Percentiles rank a stretch among this genome's conserved stretches.
Evolutionary conservation across 1,140 invertebrate genomes (phyloP).

Genomic region (Ips typographus): DNA sequence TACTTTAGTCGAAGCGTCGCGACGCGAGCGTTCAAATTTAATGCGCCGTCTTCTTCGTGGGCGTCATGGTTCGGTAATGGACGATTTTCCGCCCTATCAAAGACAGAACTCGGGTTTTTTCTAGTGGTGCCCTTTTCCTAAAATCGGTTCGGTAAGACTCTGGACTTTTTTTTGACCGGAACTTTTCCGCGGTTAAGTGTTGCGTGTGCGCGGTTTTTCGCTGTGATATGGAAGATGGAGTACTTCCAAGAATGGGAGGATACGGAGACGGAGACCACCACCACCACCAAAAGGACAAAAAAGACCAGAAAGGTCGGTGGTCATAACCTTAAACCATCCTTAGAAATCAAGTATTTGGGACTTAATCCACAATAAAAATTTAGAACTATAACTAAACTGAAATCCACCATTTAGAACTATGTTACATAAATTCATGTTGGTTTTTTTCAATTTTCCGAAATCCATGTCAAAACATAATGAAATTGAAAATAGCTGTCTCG

Average conservation of each 20-base stretch:
- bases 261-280: slow-evolving; percentile 31
- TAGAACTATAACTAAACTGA: too few species aligned
- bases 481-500: background rate
- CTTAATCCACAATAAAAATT: too few species aligned
- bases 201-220: slow-evolving; percentile 21
- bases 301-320: slow-evolving; percentile 19
- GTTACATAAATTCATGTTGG: background rate
- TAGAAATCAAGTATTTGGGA: too few species aligned
- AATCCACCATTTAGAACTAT: too few species aligned
- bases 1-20: slow-evolving; percentile 42
- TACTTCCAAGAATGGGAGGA: slow-evolving; percentile 47
- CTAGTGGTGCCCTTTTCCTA: background rate
- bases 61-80: slow-evolving; percentile 18
- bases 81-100: slow-evolving; percentile 8
- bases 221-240: slow-evolving; percentile 47
- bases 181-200: slow-evolving; percentile 11
- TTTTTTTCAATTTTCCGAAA: background rate
- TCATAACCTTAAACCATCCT: background rate
- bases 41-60: slow-evolving; percentile 23
- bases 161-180: background rate
- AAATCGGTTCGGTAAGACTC: too few species aligned
- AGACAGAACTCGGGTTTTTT: slow-evolving; percentile 9
- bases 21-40: slow-evolving; percentile 36
- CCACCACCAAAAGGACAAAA: slow-evolving; percentile 18
- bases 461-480: background rate